These are phyloP conservation scores for Nemopilema nomurai DNA, from an alignment of 30 jellyfish, hydroid and myxozoan species.

Conservation along the genomic window DNA sequence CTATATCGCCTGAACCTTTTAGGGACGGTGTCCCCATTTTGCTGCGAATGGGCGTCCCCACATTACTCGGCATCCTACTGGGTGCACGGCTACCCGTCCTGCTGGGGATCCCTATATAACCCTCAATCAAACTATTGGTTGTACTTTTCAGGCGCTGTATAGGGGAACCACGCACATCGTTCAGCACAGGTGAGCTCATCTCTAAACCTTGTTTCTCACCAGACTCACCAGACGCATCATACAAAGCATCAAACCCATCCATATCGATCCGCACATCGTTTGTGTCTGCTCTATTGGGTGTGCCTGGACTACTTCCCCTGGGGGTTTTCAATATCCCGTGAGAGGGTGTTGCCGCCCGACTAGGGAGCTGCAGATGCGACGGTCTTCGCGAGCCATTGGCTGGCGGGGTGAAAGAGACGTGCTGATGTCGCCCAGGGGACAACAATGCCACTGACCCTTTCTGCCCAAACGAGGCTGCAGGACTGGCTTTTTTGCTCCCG, in stretches of 20 bases:
- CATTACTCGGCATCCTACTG: slow-evolving; percentile 7
- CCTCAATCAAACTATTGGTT: slow-evolving; percentile 9
- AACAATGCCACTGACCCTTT: too few species aligned
- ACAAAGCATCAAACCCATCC: background rate
- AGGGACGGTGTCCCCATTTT: background rate
- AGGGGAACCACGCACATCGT: slow-evolving; percentile 46
- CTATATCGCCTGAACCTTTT: background rate
- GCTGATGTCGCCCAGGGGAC: background rate
- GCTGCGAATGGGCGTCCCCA: background rate
- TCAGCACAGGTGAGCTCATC: background rate
- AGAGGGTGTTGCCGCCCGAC: slow-evolving; percentile 20
- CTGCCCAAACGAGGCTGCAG: background rate
- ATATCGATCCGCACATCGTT: background rate
- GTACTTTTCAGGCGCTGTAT: slow-evolving; percentile 21
- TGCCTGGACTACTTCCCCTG: background rate
- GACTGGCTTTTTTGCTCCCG: background rate
- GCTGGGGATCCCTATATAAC: background rate
- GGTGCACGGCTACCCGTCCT: slow-evolving; percentile 4
- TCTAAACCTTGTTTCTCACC: background rate
- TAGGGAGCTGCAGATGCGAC: background rate
- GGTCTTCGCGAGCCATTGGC: slow-evolving; percentile 13
- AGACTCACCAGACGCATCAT: background rate
- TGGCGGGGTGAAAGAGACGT: slow-evolving; percentile 1
- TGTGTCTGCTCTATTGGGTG: background rate
- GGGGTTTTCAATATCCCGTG: slow-evolving; percentile 37